phyloP scores from a whole-genome alignment of 2,113 vertebrate genomes.

The Formicarius rufipectus region DNA sequence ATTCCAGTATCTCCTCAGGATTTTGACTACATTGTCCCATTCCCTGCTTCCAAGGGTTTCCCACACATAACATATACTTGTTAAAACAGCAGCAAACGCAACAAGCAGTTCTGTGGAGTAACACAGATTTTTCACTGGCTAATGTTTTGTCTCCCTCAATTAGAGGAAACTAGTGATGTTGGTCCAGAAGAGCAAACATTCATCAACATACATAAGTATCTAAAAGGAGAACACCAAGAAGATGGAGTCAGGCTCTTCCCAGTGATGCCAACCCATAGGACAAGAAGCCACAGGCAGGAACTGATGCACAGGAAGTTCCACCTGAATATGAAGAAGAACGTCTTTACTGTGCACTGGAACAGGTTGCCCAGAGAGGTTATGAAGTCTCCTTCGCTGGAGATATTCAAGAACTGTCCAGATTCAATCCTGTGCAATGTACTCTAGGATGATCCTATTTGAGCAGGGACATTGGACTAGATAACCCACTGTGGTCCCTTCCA shows the following conservation, averaged over 20 bases:
- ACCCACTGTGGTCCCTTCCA: not conserved
- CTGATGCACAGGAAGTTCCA: not conserved
- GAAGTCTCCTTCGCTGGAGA: not conserved
- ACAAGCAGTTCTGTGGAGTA: not conserved
- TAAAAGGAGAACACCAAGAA: not conserved
- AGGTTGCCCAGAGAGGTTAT: not conserved
- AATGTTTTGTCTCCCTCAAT: not conserved
- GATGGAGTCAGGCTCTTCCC: not conserved
- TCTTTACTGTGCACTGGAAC: not conserved
- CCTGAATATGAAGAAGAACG: not conserved
- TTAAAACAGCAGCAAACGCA: not conserved
- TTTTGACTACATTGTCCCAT: not conserved
- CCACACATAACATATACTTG: not conserved
- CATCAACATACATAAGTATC: not conserved
- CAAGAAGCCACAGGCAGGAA: not conserved
- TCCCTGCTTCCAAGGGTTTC: not conserved
- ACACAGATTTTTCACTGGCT: not conserved
- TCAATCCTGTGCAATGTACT: not conserved
- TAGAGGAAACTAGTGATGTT: not conserved
- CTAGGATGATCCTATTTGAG: not conserved
- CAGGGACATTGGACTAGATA: not conserved
- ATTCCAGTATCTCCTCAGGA: not conserved
- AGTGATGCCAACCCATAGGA: not conserved
- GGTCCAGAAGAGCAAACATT: not conserved
- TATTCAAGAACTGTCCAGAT: not conserved